Evolutionary conservation across 2,113 vertebrate genomes (phyloP).

Genomic region (Columba livia): DNA sequence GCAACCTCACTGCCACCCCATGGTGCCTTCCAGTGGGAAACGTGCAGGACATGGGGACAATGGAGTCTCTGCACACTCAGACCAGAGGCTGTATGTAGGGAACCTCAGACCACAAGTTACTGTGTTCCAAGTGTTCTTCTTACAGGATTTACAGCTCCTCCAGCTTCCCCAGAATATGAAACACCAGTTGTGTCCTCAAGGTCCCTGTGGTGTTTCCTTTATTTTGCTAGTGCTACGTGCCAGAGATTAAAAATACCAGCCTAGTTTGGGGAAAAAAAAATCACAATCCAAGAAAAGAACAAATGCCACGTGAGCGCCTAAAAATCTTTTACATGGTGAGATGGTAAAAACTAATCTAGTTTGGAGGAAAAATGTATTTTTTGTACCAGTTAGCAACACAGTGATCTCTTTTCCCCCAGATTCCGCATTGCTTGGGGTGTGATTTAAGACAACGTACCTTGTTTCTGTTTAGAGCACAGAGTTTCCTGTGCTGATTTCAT

Average conservation of each 20-base stretch:
- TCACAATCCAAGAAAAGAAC: not conserved
- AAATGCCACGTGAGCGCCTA: not conserved
- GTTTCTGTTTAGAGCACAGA: not conserved
- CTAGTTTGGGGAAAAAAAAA: no score
- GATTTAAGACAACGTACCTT: not conserved
- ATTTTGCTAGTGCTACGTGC: not conserved
- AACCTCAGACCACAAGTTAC: not conserved
- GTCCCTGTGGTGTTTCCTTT: not conserved
- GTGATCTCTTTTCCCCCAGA: not conserved
- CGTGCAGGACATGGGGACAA: rapidly evolving
- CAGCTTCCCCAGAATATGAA: rapidly evolving
- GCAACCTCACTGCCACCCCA: rapidly evolving
- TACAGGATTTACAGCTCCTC: not conserved
- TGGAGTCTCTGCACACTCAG: no score
- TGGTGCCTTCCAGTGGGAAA: not conserved
- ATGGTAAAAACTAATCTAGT: not conserved
- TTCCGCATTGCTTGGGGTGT: not conserved
- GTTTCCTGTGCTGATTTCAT: not conserved
- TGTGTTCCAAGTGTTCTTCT: not conserved
- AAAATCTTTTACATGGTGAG: not conserved
- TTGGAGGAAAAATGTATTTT: not conserved
- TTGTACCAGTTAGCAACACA: not conserved
- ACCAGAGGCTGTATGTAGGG: not conserved
- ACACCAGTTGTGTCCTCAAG: not conserved
- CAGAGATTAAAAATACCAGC: not conserved